Percentiles rank a stretch among this genome's conserved stretches.
These are phyloP conservation scores for Andrena chrysosceles DNA, from an alignment of 2,888 invertebrate genomes.

Conservation along the genomic window DNA sequence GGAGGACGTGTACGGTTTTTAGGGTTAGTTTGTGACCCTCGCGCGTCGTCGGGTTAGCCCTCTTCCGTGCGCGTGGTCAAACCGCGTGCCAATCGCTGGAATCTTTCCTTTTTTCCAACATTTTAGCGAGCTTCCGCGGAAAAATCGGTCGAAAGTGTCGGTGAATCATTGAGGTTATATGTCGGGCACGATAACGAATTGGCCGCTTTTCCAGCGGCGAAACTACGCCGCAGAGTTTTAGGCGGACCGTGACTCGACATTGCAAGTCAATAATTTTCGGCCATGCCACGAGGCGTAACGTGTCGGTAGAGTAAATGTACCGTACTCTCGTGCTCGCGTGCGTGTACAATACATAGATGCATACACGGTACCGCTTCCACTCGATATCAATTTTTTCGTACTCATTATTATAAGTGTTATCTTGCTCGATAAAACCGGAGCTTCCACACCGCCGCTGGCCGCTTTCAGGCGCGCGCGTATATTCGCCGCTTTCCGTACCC, in stretches of 20 bases:
- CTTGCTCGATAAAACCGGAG: conserved; percentile 34
- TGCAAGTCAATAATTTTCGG: conserved; percentile 65
- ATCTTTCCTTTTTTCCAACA: background rate
- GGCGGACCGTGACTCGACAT: conserved; percentile 26
- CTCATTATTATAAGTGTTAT: conserved; percentile 23
- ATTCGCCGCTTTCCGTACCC: too few relatives aligned
- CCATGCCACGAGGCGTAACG: conserved; percentile 42
- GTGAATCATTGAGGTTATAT: conserved; percentile 50
- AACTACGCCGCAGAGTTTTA: conserved; percentile 50
- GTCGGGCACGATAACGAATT: conserved; percentile 1
- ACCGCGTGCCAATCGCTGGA: conserved; percentile 31
- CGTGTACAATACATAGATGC: background rate
- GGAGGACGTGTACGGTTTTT: conserved; percentile 60
- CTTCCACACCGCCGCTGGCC: background rate
- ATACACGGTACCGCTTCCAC: conserved; percentile 6
- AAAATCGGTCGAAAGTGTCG: background rate
- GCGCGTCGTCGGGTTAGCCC: conserved; percentile 71
- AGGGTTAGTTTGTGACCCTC: conserved; percentile 75
- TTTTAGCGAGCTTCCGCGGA: too few relatives aligned
- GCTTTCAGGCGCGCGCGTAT: background rate
- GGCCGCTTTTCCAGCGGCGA: conserved; percentile 38
- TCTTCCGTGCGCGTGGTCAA: conserved; percentile 73
- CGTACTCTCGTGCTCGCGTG: background rate
- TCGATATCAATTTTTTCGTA: background rate
- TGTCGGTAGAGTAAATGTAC: conserved; percentile 9